Percentiles rank a stretch among this genome's conserved stretches.
These are phyloP conservation scores for Natrix natrix DNA, from an alignment of 2,797 vertebrate species.

Conservation along the genomic window DNA sequence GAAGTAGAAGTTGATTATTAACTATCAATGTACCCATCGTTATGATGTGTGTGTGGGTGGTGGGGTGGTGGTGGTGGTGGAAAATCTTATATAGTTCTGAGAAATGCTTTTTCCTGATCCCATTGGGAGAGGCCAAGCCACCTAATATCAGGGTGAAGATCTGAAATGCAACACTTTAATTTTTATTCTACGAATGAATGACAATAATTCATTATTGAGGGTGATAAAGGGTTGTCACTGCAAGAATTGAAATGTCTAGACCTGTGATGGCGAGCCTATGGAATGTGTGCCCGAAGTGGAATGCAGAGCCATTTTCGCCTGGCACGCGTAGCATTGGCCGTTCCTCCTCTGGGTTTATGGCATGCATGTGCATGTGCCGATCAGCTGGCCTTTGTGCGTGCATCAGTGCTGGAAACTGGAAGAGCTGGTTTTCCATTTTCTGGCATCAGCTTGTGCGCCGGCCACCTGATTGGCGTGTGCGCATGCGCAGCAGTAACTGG, in stretches of 20 bases:
- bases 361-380: too few relatives aligned
- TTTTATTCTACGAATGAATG: not conserved
- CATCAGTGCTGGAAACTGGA: too few relatives aligned
- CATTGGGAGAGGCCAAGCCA: not conserved
- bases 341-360: too few relatives aligned
- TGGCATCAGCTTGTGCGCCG: too few relatives aligned
- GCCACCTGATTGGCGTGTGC: too few relatives aligned
- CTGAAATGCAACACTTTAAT: not conserved
- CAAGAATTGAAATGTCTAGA: not conserved
- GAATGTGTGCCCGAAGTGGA: too few relatives aligned
- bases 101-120: not conserved
- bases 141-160: not conserved
- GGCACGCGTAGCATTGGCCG: too few relatives aligned
- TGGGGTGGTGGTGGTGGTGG: not conserved
- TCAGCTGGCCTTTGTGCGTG: too few relatives aligned
- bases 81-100: not conserved
- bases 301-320: too few relatives aligned
- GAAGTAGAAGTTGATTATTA: conserved; percentile 15
- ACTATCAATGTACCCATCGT: not conserved
- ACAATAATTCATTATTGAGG: not conserved
- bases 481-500: too few relatives aligned
- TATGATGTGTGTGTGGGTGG: not conserved
- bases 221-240: not conserved
- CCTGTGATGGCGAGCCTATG: too few relatives aligned
- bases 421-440: too few relatives aligned